Percentiles rank a stretch among this genome's conserved stretches.
Evolutionary conservation across 2,797 vertebrate genomes (phyloP).

Genomic region (Pelobates cultripes): DNA sequence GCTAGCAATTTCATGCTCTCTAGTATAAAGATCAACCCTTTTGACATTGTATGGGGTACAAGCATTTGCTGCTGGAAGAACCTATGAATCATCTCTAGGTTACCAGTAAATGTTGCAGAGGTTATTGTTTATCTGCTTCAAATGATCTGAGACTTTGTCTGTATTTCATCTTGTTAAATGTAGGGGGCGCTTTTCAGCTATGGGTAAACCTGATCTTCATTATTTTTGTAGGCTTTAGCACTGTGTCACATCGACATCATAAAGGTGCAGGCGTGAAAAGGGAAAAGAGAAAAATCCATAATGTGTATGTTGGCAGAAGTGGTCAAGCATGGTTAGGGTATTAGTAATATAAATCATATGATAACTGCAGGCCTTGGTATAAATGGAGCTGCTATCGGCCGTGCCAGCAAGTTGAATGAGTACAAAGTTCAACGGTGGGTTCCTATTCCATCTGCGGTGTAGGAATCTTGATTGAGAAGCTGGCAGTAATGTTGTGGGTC

Average conservation of each 20-base stretch:
- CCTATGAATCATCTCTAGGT: no score
- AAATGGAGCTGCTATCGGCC: slow-evolving; percentile 34
- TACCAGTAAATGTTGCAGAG: no score
- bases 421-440: slow-evolving; percentile 47
- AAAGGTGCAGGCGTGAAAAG: slow-evolving; percentile 37
- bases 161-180: slow-evolving; percentile 46
- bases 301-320: slow-evolving; percentile 44
- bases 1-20: no score
- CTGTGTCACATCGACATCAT: slow-evolving; percentile 4
- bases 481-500: slow-evolving; percentile 35
- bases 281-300: slow-evolving; percentile 22
- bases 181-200: slow-evolving; percentile 66
- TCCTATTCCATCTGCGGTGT: slow-evolving; percentile 46
- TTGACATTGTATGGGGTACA: no score
- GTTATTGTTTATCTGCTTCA: no score
- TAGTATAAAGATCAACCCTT: no score
- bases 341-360: slow-evolving; percentile 55
- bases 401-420: slow-evolving; percentile 45
- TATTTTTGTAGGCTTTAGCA: slow-evolving; percentile 18
- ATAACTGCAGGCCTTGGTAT: slow-evolving; percentile 39
- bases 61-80: no score
- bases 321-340: slow-evolving; percentile 34
- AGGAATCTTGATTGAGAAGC: slow-evolving; percentile 51
- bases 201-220: slow-evolving; percentile 3
- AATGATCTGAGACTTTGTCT: not conserved